Evolutionary conservation across 2,888 invertebrate genomes (phyloP), one percentile per base, ranked within the genome.

Genomic region (Chirona hameri): DNA sequence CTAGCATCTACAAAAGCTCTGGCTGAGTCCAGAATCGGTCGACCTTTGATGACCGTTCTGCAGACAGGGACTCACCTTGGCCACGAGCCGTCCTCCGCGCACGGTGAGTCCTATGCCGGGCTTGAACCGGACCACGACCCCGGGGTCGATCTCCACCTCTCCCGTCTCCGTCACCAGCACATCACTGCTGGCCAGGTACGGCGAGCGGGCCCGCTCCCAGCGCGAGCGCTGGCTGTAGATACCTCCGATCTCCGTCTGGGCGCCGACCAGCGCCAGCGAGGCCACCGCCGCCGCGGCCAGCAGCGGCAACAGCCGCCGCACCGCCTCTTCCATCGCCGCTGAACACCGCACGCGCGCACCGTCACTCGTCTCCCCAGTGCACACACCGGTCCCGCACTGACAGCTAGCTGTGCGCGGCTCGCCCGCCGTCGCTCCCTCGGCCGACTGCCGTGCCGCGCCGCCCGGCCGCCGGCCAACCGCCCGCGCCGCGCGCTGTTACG

Each of bases 21-120:
- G 39, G 39, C 39, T 39, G 39, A 7, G 39, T 39, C 39, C 39
- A 39, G 39, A 39, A 39, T 39, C 39, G 7, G 39, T 39, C 39
- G 7, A 2, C 39, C 2, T 39, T 39, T 39, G 39, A 39, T 39
- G 39, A 39, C 39, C 7, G 39, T 39, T 39, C 39, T 5, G 4
- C 39, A 39, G 39, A 39, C 39, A 39, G n/a, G 48, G 48, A 29
- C 76, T 52, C 29, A 80, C 80, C 80, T 29, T 27, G 18, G 52
- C 80, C 14, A 55, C 15, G 15, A 80, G 80, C 4, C 27, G 27
- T 18, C 80, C 80, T 27, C 85, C 84, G 55, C 81, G 81, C 57
- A 85, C 84, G 24, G 84, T 85, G 60, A 85, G 72, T 14, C 85
- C 85, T 21, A 85, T 83, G 7, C 85, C 85, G 15, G 85, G 83